Evolutionary conservation across 2,113 vertebrate genomes (phyloP).

Genomic region (Daphoenositta chrysoptera): DNA sequence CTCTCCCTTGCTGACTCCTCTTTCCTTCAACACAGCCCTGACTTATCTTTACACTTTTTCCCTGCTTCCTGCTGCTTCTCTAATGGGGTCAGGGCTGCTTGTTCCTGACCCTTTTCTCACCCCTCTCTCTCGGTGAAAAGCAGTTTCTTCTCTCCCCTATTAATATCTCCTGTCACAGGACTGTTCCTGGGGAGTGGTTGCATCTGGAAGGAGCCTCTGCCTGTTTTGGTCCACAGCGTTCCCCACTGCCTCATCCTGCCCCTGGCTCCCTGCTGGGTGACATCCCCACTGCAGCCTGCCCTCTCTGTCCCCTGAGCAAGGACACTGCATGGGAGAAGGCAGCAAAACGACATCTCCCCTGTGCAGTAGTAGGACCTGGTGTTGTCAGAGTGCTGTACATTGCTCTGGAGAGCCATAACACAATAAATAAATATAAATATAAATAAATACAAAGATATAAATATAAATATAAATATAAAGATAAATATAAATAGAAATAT

Average conservation of each 20-base stretch:
- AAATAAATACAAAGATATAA: too few species aligned
- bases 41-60: neutral
- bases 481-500: too few species aligned
- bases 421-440: too few species aligned
- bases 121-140: neutral
- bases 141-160: neutral
- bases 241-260: neutral
- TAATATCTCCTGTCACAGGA: neutral
- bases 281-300: neutral
- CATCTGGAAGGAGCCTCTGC: neutral
- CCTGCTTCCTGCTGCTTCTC: neutral
- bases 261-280: neutral
- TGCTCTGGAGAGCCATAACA: neutral
- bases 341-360: fast-evolving
- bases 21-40: neutral
- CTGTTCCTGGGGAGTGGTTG: neutral
- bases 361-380: neutral
- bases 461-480: too few species aligned
- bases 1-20: neutral
- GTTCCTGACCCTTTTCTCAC: slow-evolving; percentile 6
- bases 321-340: neutral
- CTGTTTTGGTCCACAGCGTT: neutral
- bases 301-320: neutral
- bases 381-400: fast-evolving
- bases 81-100: slow-evolving; percentile 38